A percentile compares a stretch with the other conserved stretches of the same genome.
Evolutionary conservation across 2,888 invertebrate genomes (phyloP).

Genomic region (Patella pellucida): DNA sequence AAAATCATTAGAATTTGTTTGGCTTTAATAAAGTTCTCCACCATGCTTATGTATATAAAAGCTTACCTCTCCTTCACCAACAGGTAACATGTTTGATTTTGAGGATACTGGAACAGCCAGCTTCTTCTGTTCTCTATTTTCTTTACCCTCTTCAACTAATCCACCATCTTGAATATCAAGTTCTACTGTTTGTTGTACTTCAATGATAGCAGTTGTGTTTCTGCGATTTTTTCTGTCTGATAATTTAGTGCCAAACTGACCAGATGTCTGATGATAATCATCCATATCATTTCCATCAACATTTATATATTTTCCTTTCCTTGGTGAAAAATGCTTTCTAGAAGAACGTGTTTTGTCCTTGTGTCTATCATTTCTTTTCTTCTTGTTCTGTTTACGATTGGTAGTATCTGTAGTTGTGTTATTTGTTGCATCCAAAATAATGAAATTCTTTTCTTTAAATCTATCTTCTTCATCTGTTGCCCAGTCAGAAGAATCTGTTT

Average conservation of each 20-base stretch:
- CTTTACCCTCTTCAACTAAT: slow-evolving; percentile 28
- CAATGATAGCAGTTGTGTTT: slow-evolving; percentile 49
- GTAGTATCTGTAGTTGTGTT: slow-evolving; percentile 36
- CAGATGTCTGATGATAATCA: not conserved
- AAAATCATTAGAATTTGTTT: too few species aligned
- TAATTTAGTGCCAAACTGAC: not conserved
- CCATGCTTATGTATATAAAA: too few species aligned
- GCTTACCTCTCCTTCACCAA: slow-evolving; percentile 57
- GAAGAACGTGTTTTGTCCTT: not conserved
- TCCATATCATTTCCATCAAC: slow-evolving; percentile 15
- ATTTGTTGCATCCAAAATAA: slow-evolving; percentile 50
- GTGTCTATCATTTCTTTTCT: slow-evolving; percentile 29
- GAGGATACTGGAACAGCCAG: slow-evolving; percentile 50
- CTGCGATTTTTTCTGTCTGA: not conserved
- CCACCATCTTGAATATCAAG: slow-evolving; percentile 44
- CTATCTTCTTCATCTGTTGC: slow-evolving; percentile 40
- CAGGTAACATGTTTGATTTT: slow-evolving; percentile 43
- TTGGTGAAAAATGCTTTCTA: slow-evolving; percentile 15
- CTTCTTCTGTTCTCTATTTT: slow-evolving; percentile 43
- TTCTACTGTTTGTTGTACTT: slow-evolving; percentile 57
- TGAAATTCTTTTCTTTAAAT: slow-evolving; percentile 38
- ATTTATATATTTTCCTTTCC: slow-evolving; percentile 18
- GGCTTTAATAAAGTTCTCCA: too few species aligned
- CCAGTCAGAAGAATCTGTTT: slow-evolving; percentile 38
- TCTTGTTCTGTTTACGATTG: slow-evolving; percentile 23